These are phyloP conservation scores for Aix galericulata DNA, from an alignment of 2,113 vertebrate genomes.

Conservation along the genomic window DNA sequence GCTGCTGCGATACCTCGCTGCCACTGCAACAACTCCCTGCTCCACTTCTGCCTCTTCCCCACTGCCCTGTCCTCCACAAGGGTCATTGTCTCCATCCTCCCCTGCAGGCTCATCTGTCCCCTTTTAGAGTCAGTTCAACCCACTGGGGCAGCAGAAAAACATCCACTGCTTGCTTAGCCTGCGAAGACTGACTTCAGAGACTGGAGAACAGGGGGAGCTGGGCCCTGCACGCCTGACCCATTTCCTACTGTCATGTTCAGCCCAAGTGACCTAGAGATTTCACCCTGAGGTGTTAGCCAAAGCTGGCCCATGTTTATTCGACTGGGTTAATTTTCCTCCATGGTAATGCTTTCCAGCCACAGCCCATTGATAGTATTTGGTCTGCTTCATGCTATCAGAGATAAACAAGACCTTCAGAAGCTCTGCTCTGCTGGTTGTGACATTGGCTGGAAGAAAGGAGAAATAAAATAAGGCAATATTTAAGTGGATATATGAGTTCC, in stretches of 20 bases:
- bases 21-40: background rate
- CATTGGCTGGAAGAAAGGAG: background rate
- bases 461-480: background rate
- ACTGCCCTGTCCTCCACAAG: accelerated
- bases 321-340: slow-evolving; percentile 12
- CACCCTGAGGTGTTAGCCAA: slow-evolving; percentile 13
- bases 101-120: background rate
- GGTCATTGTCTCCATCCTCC: background rate
- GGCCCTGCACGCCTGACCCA: background rate
- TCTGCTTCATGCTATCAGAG: background rate
- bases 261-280: slow-evolving; percentile 36
- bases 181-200: background rate
- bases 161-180: background rate
- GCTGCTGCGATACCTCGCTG: background rate
- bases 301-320: slow-evolving; percentile 3
- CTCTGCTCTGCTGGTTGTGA: background rate
- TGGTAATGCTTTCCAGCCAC: background rate
- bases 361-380: background rate
- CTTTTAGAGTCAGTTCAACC: background rate
- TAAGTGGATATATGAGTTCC: background rate
- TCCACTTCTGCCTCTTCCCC: background rate
- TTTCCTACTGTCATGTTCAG: background rate
- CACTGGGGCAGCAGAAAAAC: background rate
- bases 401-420: slow-evolving; percentile 30
- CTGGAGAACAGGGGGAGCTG: background rate